These are phyloP conservation scores for Drosophila pseudoananassae DNA, from an alignment of 1,140 invertebrate species.

Conservation along the genomic window DNA sequence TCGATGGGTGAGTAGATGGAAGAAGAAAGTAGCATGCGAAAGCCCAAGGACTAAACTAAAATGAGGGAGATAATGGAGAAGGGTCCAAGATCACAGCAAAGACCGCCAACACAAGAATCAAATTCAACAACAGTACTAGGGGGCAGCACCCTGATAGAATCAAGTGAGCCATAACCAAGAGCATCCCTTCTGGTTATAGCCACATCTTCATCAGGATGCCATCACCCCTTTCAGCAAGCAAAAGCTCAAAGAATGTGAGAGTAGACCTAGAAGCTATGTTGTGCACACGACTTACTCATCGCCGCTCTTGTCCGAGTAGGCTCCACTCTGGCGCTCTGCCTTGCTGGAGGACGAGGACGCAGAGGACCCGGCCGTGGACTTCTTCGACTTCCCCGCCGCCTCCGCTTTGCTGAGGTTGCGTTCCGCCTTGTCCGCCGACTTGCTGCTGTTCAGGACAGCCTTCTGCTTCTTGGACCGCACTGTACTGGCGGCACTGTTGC, in stretches of 20 bases:
- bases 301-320: conserved; percentile 77
- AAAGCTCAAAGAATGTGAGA: conserved; percentile 29
- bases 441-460: conserved; percentile 37
- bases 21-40: conserved; percentile 23
- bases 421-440: conserved; percentile 42
- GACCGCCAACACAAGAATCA: conserved; percentile 9
- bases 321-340: conserved; percentile 60
- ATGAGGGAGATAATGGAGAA: not conserved
- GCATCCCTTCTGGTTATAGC: not conserved
- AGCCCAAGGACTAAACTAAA: not conserved
- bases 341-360: conserved; percentile 72
- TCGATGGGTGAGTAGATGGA: conserved; percentile 57
- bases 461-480: conserved; percentile 67
- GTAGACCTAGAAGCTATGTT: conserved; percentile 16
- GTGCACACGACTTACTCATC: conserved; percentile 71
- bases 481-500: conserved; percentile 24
- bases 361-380: conserved; percentile 49
- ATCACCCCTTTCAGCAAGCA: conserved; percentile 21
- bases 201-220: conserved; percentile 18
- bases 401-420: conserved; percentile 49
- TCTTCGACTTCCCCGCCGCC: conserved; percentile 45
- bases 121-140: conserved; percentile 39
- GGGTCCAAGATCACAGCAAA: conserved; percentile 3
- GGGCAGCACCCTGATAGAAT: not conserved
- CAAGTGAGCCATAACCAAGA: too few species aligned